Conservation (phyloP, 2,888 invertebrate species). For the Unio pictorum region DNA sequence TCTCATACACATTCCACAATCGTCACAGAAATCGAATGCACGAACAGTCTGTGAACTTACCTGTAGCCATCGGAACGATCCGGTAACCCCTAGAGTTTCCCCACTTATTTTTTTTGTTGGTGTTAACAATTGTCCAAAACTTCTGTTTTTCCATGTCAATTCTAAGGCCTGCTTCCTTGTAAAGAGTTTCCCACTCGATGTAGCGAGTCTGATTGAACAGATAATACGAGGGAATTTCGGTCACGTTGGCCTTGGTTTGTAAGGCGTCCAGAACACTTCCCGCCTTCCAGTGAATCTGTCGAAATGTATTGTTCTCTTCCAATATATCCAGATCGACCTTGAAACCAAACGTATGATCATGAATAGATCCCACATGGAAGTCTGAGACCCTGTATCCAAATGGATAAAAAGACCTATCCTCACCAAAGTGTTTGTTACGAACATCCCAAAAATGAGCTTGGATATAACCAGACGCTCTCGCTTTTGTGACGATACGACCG, state of each 20-base stretch:
- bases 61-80: constrained; percentile 22
- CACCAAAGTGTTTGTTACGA: constrained; percentile 5
- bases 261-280: constrained; percentile 30
- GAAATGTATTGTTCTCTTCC: constrained; percentile 32
- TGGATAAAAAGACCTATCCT: constrained; percentile 13
- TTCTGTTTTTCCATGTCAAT: constrained; percentile 28
- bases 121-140: constrained; percentile 40
- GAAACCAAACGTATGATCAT: constrained; percentile 41
- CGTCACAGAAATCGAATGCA: not conserved
- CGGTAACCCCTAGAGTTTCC: constrained; percentile 33
- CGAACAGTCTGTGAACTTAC: not conserved
- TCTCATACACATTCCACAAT: too few species aligned
- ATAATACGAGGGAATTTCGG: constrained; percentile 23
- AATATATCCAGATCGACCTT: constrained; percentile 46
- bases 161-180: constrained; percentile 27
- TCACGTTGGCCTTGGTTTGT: constrained; percentile 19
- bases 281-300: constrained; percentile 35
- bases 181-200: constrained; percentile 26
- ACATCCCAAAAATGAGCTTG: constrained; percentile 40
- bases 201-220: constrained; percentile 36
- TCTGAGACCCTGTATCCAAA: constrained; percentile 42
- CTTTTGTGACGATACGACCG: constrained; percentile 35
- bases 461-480: constrained; percentile 33
- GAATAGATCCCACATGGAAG: constrained; percentile 33
- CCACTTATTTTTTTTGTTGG: constrained; percentile 39